These are phyloP conservation scores for Stictocephala bisonia DNA, from an alignment of 2,888 invertebrate genomes.

Conservation along the genomic window DNA sequence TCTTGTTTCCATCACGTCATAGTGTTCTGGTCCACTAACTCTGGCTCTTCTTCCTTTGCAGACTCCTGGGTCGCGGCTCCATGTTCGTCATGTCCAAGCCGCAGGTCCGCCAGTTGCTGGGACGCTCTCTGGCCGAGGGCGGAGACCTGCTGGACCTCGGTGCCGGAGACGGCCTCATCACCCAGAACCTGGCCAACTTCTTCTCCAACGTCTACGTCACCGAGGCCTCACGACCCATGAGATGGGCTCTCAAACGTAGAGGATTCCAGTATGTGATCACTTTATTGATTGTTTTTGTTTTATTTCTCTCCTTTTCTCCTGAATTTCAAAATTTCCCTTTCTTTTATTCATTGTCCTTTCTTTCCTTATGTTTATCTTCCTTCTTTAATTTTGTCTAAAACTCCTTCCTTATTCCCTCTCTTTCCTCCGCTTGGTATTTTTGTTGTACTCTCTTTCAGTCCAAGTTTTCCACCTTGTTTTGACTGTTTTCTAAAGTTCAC, in stretches of 20 bases:
- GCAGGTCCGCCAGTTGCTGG: conserved; percentile 79
- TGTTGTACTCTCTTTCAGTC: neutral
- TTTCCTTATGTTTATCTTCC: conserved; percentile 25
- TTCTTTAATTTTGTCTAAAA: conserved; percentile 27
- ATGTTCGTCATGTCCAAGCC: conserved; percentile 95
- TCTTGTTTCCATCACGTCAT: neutral
- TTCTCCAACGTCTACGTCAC: conserved; percentile 85
- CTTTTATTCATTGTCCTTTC: conserved; percentile 38
- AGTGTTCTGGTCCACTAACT: neutral
- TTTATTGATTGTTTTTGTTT: conserved; percentile 25
- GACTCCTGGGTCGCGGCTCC: conserved; percentile 89
- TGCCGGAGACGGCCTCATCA: conserved; percentile 96
- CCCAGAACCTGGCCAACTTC: conserved; percentile 79
- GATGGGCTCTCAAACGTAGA: conserved; percentile 77
- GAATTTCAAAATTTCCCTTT: neutral
- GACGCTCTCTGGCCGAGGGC: conserved; percentile 61
- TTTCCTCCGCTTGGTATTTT: neutral
- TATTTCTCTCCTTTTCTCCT: conserved; percentile 10
- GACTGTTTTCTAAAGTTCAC: no score
- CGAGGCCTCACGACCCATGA: conserved; percentile 92
- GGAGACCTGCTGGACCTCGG: conserved; percentile 67
- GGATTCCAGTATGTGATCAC: conserved; percentile 75
- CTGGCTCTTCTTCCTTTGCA: conserved; percentile 64
- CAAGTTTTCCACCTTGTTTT: neutral
- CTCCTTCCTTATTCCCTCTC: conserved; percentile 16